These are phyloP conservation scores for Megalops atlanticus DNA, from an alignment of 2,113 vertebrate species.

Conservation along the genomic window DNA sequence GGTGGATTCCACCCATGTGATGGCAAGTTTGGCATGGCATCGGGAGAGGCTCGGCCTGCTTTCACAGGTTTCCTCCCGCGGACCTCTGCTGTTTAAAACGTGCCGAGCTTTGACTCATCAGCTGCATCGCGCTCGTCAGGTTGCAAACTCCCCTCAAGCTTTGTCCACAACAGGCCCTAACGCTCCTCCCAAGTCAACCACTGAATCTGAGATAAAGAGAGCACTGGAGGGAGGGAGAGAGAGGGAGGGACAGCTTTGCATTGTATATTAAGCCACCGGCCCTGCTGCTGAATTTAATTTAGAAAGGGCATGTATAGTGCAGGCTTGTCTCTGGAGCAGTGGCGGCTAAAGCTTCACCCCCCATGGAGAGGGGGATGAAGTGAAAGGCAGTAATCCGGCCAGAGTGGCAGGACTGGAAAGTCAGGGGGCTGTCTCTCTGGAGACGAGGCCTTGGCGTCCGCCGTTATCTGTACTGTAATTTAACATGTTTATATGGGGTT, in stretches of 20 bases:
- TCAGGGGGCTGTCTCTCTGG: background rate
- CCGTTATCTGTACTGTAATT: too few species aligned
- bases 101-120: too few species aligned
- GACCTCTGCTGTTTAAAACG: too few species aligned
- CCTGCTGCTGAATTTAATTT: slow-evolving; percentile 27
- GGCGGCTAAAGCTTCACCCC: slow-evolving; percentile 7
- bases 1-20: too few species aligned
- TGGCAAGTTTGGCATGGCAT: too few species aligned
- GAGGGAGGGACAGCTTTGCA: background rate
- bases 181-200: too few species aligned
- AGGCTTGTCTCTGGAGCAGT: slow-evolving; percentile 6
- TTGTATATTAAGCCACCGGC: background rate
- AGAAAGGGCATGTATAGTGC: slow-evolving; percentile 3
- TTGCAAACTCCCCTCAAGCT: too few species aligned
- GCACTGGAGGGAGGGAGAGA: background rate
- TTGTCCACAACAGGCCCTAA: background rate
- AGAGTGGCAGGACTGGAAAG: background rate
- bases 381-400: background rate
- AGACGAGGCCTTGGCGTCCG: too few species aligned
- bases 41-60: too few species aligned
- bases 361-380: background rate
- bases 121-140: too few species aligned
- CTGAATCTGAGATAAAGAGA: background rate
- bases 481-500: too few species aligned
- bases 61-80: too few species aligned